A percentile compares a stretch with the other conserved stretches of the same genome.
These are phyloP conservation scores for Aproaerema taeniolella DNA, from an alignment of 2,888 invertebrate species.

Conservation along the genomic window DNA sequence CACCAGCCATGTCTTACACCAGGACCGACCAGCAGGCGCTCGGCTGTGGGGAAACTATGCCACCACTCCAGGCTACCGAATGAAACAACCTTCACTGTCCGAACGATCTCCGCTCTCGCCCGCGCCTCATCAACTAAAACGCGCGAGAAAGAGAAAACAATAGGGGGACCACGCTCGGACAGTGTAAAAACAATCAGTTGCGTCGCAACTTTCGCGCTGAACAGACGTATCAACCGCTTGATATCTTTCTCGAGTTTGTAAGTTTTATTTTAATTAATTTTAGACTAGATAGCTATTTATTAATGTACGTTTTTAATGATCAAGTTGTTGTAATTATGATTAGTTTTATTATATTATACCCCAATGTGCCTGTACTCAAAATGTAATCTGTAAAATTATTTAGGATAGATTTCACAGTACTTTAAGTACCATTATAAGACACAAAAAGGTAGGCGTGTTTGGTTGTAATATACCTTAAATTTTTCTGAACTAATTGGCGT, in stretches of 20 bases:
- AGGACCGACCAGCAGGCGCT: conserved; percentile 35
- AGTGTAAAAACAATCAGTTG: conserved; percentile 34
- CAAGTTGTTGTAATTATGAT: conserved; percentile 4
- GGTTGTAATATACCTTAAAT: too few relatives aligned
- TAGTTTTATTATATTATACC: conserved; percentile 16
- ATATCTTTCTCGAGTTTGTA: too few relatives aligned
- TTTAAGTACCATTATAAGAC: too few relatives aligned
- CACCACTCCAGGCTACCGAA: conserved; percentile 39
- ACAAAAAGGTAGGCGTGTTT: too few relatives aligned
- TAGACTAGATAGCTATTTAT: too few relatives aligned
- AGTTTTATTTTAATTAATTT: too few relatives aligned
- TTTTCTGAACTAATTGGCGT: too few relatives aligned
- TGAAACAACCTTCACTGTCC: conserved; percentile 50
- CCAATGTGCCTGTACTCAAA: conserved; percentile 24
- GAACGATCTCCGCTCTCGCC: conserved; percentile 38
- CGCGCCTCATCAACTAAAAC: conserved; percentile 17
- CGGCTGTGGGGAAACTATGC: conserved; percentile 52
- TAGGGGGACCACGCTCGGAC: conserved; percentile 33
- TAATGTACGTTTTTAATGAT: too few relatives aligned
- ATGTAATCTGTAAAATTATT: conserved; percentile 3
- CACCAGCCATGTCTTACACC: conserved; percentile 31
- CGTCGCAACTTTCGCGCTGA: conserved; percentile 19
- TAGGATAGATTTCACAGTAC: conserved; percentile 1
- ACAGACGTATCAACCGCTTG: conserved; percentile 28
- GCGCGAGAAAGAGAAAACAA: conserved; percentile 31